Conservation (phyloP, 2,888 invertebrate species). For the Oegoconia quadripuncta region DNA sequence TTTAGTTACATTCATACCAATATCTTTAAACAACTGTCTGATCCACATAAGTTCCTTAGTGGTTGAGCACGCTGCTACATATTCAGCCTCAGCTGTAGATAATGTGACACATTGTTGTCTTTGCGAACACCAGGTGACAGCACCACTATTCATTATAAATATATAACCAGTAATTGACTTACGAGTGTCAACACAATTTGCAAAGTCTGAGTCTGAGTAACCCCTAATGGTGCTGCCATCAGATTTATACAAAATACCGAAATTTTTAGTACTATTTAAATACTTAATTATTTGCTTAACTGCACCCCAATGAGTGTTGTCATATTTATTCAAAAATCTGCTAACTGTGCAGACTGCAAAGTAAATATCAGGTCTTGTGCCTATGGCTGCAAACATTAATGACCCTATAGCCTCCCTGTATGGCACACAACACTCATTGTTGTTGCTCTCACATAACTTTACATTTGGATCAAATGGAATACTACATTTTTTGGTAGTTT, state of each 20-base stretch:
- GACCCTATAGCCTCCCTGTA: conserved; percentile 22
- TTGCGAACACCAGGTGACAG: conserved; percentile 6
- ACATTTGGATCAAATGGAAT: neutral
- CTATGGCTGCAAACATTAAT: conserved; percentile 15
- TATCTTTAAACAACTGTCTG: neutral
- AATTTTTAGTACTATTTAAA: too few relatives aligned
- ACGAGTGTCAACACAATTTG: conserved; percentile 14
- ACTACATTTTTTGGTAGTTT: too few relatives aligned
- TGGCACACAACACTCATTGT: neutral
- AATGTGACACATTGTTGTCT: conserved; percentile 5
- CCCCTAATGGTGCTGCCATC: too few relatives aligned
- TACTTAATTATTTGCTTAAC: conserved; percentile 19
- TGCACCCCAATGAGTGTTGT: conserved; percentile 16
- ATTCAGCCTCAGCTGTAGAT: conserved; percentile 10
- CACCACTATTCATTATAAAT: neutral
- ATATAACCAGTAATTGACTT: conserved; percentile 8
- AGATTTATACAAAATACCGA: too few relatives aligned
- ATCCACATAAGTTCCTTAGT: conserved; percentile 6
- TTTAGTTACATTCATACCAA: neutral
- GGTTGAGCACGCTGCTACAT: conserved; percentile 2
- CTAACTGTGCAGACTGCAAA: conserved; percentile 21
- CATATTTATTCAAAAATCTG: conserved; percentile 14
- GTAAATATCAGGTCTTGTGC: conserved; percentile 20
- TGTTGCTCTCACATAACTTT: conserved; percentile 1
- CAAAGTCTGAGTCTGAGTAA: conserved; percentile 22